Conservation (phyloP, 2,113 vertebrate genomes). For the Halichoeres trimaculatus region DNA sequence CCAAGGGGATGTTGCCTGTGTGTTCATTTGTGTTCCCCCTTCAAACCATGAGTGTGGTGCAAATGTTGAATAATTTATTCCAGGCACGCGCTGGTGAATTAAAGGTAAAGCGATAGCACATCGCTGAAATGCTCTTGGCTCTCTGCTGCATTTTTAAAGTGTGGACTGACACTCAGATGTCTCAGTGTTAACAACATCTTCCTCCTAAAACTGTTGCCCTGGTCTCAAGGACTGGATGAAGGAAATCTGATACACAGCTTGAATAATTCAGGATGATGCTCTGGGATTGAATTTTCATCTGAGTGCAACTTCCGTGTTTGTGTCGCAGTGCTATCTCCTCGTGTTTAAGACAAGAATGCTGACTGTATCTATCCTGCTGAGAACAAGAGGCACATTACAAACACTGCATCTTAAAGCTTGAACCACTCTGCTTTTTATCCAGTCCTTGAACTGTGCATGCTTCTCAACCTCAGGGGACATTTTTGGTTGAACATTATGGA, state of each 20-base stretch:
- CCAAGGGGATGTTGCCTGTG: not conserved
- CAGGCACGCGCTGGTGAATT: slow-evolving; percentile 66
- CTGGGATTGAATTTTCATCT: slow-evolving; percentile 38
- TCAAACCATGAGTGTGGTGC: slow-evolving; percentile 51
- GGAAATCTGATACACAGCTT: slow-evolving; percentile 55
- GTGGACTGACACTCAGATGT: slow-evolving; percentile 66
- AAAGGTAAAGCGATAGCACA: slow-evolving; percentile 80
- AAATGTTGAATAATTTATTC: slow-evolving; percentile 77
- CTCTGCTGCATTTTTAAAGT: slow-evolving; percentile 80
- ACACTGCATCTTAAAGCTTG: not conserved
- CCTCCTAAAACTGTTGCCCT: slow-evolving; percentile 45
- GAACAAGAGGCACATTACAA: not conserved
- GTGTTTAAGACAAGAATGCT: slow-evolving; percentile 2
- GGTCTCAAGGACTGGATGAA: slow-evolving; percentile 42
- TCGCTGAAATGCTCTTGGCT: slow-evolving; percentile 46
- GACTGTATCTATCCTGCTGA: not conserved
- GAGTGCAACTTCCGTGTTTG: slow-evolving; percentile 29
- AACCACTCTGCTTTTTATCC: not conserved
- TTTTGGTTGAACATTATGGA: not conserved
- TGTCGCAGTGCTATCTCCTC: slow-evolving; percentile 3
- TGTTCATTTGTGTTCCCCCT: slow-evolving; percentile 44
- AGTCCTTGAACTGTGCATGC: not conserved
- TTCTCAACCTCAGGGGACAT: not conserved
- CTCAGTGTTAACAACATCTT: slow-evolving; percentile 67
- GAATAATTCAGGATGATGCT: slow-evolving; percentile 65